Evolutionary conservation across 2,797 vertebrate genomes (phyloP).

Genomic region (Melanitta fusca): DNA sequence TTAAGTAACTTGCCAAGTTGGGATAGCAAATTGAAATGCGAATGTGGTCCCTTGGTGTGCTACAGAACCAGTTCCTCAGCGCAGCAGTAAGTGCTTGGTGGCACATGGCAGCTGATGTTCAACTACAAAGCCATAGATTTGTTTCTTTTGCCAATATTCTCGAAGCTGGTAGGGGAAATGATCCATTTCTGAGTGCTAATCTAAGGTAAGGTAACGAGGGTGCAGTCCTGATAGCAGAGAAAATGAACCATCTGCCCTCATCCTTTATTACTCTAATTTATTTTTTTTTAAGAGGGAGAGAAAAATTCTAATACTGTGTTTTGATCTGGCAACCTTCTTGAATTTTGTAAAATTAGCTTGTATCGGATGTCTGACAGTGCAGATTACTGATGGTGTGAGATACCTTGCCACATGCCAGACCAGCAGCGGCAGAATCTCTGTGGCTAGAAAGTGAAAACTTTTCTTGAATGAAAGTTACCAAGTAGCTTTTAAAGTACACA

Average conservation of each 20-base stretch:
- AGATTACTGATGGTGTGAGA: constrained; percentile 54
- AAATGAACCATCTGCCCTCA: neutral
- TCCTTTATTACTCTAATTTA: neutral
- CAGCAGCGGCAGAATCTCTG: neutral
- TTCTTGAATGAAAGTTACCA: neutral
- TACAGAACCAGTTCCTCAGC: neutral
- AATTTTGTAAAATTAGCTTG: neutral
- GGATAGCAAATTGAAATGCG: fast-evolving
- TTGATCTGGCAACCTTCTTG: neutral
- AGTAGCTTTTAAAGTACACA: fast-evolving
- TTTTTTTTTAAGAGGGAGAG: neutral
- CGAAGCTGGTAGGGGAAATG: neutral
- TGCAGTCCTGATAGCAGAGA: neutral
- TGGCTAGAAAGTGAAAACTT: neutral
- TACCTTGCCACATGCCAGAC: constrained; percentile 42
- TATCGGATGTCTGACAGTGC: neutral
- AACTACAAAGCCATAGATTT: neutral
- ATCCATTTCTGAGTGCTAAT: neutral
- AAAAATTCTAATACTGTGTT: neutral
- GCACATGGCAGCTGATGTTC: neutral
- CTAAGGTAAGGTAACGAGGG: neutral
- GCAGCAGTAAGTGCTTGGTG: neutral
- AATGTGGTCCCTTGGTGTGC: fast-evolving
- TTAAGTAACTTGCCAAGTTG: neutral
- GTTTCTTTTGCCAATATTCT: neutral